Evolutionary conservation across 1,140 invertebrate genomes (phyloP).

Genomic region (Mesaphorura yosii): DNA sequence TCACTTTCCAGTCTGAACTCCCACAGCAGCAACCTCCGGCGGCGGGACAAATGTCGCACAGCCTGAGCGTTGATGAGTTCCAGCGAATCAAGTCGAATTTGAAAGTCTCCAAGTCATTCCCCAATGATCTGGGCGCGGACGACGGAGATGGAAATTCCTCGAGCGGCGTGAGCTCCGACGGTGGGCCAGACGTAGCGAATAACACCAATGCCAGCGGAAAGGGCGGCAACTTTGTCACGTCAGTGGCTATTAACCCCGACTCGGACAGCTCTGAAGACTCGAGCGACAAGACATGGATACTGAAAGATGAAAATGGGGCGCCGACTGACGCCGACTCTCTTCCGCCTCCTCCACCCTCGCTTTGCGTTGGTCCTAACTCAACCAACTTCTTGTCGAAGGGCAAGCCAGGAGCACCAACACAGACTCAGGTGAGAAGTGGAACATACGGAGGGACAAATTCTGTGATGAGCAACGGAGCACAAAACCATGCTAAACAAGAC

Average conservation of each 20-base stretch:
- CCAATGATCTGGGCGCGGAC: slow-evolving; percentile 58
- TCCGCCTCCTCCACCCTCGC: not conserved
- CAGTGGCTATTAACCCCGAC: slow-evolving; percentile 33
- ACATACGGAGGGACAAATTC: not conserved
- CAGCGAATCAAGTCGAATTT: slow-evolving; percentile 66
- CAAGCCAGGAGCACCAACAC: not conserved
- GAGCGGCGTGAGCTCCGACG: slow-evolving; percentile 72
- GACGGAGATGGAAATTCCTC: slow-evolving; percentile 57
- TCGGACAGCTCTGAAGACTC: slow-evolving; percentile 36
- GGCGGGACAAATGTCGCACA: slow-evolving; percentile 49
- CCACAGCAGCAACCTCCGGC: not conserved
- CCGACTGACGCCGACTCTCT: slow-evolving; percentile 27
- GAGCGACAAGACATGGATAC: slow-evolving; percentile 36
- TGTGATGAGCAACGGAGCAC: not conserved
- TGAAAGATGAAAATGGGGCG: slow-evolving; percentile 34
- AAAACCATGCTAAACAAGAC: slow-evolving; percentile 1
- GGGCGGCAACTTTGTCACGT: slow-evolving; percentile 35
- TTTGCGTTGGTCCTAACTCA: not conserved
- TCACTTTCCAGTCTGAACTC: slow-evolving; percentile 26
- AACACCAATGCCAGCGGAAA: not conserved
- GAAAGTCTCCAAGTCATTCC: slow-evolving; percentile 71
- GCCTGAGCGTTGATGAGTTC: slow-evolving; percentile 74
- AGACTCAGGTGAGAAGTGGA: not conserved
- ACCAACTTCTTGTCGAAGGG: too few species aligned
- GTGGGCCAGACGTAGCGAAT: slow-evolving; percentile 47